Evolutionary conservation across 2,888 invertebrate species (phyloP), one percentile per base, ranked within the genome.

Genomic region (Coenonympha glycerion): DNA sequence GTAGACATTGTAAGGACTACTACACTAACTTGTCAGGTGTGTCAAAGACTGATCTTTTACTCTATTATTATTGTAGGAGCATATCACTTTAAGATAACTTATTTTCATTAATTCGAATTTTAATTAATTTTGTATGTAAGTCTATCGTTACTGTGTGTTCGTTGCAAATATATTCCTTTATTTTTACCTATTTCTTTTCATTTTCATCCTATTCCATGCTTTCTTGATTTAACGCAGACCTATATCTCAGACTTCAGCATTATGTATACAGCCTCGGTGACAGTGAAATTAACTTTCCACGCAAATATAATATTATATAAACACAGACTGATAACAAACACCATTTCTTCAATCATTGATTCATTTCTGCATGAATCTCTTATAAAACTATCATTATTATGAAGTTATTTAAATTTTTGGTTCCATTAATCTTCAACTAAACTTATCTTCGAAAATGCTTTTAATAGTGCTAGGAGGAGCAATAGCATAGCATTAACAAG

Each of bases 121-220:
- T 61, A 65, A 60, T 63, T 63, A 67, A 62, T 61, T 65, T 76
- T 73, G 67, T 75, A 72, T 77, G 73, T 83, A 78, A 83, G 74
- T 76, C 69, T 76, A 72, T 80, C 81, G 86, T 86, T 83, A 84
- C 66, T 76, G 78, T 82, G 86, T 85, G 85, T 85, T 83, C 83
- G 86, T 86, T 86, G 83, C 87, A 86, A 87, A 86, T 87, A 86
- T 85, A 86, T 76, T 83, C 77, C 80, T 85, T 85, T 86, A 83
- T 86, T 86, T 83, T 79, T 79, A 83, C 71, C 76, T 79, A 75
- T 79, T 81, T 85, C 83, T 87, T 86, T 86, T 85, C 79, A 85
- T 86, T 87, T 75, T 83, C 85, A 85, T 81, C 80, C 83, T 85
- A 76, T 58, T 79, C 79, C 79, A 82, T 82, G 84, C 85, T 85